Evolutionary conservation across 2,888 invertebrate genomes (phyloP).

Genomic region (Eulithis prunata): DNA sequence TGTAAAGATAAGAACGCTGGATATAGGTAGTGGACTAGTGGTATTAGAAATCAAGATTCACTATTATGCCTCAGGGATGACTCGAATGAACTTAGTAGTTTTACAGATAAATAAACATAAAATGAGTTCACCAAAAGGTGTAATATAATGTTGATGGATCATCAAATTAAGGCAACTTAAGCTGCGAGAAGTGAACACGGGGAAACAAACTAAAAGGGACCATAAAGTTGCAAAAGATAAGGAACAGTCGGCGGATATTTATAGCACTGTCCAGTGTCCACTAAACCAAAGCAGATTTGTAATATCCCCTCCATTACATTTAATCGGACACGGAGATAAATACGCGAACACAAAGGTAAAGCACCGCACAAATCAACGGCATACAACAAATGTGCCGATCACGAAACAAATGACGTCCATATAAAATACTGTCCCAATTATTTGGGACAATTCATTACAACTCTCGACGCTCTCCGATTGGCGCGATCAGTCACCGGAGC

Average conservation of each 20-base stretch:
- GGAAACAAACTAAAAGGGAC: neutral
- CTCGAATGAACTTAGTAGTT: too few species aligned
- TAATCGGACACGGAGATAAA: constrained; percentile 56
- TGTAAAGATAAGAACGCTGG: constrained; percentile 13
- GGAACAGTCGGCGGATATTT: constrained; percentile 7
- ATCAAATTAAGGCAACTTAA: too few species aligned
- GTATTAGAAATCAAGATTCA: neutral
- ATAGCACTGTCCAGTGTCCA: constrained; percentile 19
- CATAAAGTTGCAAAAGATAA: neutral
- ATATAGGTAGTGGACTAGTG: neutral
- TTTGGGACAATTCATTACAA: constrained; percentile 84
- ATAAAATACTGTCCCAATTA: constrained; percentile 84
- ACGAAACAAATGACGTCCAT: constrained; percentile 78
- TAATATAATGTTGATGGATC: too few species aligned
- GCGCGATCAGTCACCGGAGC: constrained; percentile 59
- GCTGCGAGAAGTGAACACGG: neutral
- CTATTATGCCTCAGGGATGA: too few species aligned
- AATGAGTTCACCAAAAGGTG: too few species aligned
- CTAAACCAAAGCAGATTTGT: constrained; percentile 19
- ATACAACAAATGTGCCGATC: constrained; percentile 79
- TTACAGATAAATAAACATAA: too few species aligned
- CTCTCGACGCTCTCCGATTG: constrained; percentile 76
- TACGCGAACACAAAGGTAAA: constrained; percentile 70
- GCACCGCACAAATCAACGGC: constrained; percentile 78
- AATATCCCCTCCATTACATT: constrained; percentile 39